phyloP scores from a whole-genome alignment of 2,113 vertebrate species.

The Oreochromis aureus region DNA sequence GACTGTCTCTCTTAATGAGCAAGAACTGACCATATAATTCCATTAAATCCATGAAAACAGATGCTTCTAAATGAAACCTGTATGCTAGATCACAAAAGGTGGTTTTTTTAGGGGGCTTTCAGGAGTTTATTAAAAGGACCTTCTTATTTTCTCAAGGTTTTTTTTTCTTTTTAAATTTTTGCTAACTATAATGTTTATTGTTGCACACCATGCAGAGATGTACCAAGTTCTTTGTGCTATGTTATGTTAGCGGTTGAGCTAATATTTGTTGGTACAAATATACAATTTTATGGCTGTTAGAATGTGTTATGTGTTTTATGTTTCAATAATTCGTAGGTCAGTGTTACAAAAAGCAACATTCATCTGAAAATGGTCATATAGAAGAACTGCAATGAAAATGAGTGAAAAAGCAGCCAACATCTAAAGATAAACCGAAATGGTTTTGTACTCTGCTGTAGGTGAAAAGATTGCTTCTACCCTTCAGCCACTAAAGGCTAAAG shows the following conservation, averaged over 20 bases:
- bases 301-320: neutral
- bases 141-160: neutral
- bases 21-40: neutral
- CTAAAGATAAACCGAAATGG: fast-evolving
- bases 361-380: fast-evolving
- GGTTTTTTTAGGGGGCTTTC: neutral
- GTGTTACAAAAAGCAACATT: neutral
- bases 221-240: neutral
- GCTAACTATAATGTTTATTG: neutral
- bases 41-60: neutral
- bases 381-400: neutral
- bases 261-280: neutral
- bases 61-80: neutral
- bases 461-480: neutral
- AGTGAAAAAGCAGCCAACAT: neutral
- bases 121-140: neutral
- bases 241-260: neutral
- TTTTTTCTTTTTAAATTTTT: neutral
- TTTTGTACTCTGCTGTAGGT: neutral
- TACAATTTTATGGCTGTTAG: neutral
- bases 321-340: neutral
- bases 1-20: neutral
- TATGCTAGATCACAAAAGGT: neutral
- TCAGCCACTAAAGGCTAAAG: neutral
- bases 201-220: neutral